Base-by-base conservation (phyloP, 2,888 invertebrate species). In the Cantharis nigra region DNA sequence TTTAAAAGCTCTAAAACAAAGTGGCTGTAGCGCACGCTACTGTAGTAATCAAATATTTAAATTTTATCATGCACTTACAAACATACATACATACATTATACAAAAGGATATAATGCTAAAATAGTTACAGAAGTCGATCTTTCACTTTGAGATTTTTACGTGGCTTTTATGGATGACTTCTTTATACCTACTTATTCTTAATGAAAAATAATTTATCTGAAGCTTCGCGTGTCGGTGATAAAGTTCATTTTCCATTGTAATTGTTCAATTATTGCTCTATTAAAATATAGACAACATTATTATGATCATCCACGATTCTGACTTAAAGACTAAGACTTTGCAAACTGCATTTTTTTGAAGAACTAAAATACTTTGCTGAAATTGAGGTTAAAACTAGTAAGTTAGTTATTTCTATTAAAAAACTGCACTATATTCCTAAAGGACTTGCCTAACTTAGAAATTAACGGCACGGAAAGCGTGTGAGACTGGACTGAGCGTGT, bases 381-480 rank as follows among this genome's bases (percentile, higher is more conserved):
- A 13, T 23, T 13, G 13, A 13, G 33, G 13, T 33, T 11, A 33
- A 33, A 33, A 13, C 11, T 33, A 0, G 2, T 49, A 49, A 67
- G 20, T 67, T 23, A 13, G 26, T 26, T 67, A 67, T 67, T 67
- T 5, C n/a, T 30, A 77, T 74, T 74, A 77, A 74, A 67, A 69
- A 73, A 74, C 74, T 77, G 74, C 74, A 77, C 33, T 70, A 71
- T 70, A 67, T 63, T 65, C 74, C 63, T 73, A 71, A 74, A 71
- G 71, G 72, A 72, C 72, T 74, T 77, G 69, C 69, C 28, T 70
- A 77, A 77, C 74, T 74, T 67, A 70, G 74, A 77, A 77, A 77
- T 77, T 78, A 75, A 75, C 78, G 65, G 78, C 75, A 78, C 78
- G 75, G 75, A 75, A 75, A 78, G 75, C 75, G 75, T 78, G 78